Evolutionary conservation across 2,888 invertebrate genomes (phyloP), one percentile per base, ranked within the genome.

Genomic region (Noctua janthina): DNA sequence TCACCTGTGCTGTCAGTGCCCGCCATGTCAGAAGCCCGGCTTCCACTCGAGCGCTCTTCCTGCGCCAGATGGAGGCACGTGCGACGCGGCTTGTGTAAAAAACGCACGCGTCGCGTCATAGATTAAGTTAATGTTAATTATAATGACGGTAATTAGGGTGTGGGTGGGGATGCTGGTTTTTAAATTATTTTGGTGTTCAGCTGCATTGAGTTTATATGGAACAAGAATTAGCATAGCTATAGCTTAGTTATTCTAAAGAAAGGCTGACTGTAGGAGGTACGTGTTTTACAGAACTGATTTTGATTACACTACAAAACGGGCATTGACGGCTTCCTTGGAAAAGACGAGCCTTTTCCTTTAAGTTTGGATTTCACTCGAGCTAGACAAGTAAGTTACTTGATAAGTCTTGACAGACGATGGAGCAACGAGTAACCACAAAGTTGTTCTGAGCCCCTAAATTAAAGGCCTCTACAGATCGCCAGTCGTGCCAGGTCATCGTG

Each of bases 1-100:
- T 90, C 93, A 93, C 93, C 93, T 93, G 93, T 91, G 91, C 89
- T 91, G 90, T 88, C 90, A 88, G 68, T 66, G 83, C 35, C 29
- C 86, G 64, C 68, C 87, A 87, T 89, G 88, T 87, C 88, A 88
- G 96, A 96, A 96, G 96, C 96, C 96, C 95, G 94, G 94, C 94
- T 95, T 95, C 95, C 96, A 95, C 91, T 92, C 93, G 94, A 95
- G 94, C 92, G 95, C 92, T 91, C 95, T 96, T 96, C 96, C 96
- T 95, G 96, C 92, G 93, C 87, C 96, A 96, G 94, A 94, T 96
- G 96, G 95, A 92, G 93, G 95, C 96, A 94, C 96, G 96, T 95
- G 96, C 96, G 91, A 92, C 76, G 96, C 95, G 91, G 92, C 73
- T 76, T 71, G 78, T 49, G 80, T 69, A 86, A 89, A 89, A 89